A percentile compares a stretch with the other conserved stretches of the same genome.
These are phyloP conservation scores for Myathropa florea DNA, from an alignment of 2,888 invertebrate species.

Conservation along the genomic window DNA sequence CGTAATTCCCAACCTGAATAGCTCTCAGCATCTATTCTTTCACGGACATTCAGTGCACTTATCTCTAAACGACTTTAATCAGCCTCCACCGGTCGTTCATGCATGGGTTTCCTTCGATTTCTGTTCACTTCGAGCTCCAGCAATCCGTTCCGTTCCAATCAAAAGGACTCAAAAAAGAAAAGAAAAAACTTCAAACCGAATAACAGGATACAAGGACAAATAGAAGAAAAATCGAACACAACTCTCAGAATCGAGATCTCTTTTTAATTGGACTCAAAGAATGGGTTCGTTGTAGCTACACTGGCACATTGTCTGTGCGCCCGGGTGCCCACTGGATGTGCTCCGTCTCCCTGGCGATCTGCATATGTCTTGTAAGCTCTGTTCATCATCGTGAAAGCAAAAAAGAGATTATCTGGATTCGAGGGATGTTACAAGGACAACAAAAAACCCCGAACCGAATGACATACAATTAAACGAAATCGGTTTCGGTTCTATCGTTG, in stretches of 20 bases:
- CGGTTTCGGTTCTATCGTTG: conserved; percentile 31
- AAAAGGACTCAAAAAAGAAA: background rate
- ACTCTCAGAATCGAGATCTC: conserved; percentile 58
- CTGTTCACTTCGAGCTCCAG: background rate
- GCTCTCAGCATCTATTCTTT: background rate
- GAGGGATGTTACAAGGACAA: conserved; percentile 26
- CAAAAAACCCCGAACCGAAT: conserved; percentile 27
- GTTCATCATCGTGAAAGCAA: conserved; percentile 42
- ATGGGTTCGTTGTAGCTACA: conserved; percentile 39
- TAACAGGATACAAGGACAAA: background rate
- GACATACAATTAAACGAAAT: conserved; percentile 62
- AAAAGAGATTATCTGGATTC: conserved; percentile 64
- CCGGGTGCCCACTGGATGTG: conserved; percentile 31
- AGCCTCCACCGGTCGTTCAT: background rate
- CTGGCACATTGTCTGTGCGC: conserved; percentile 27
- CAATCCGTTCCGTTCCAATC: background rate
- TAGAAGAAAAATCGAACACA: background rate
- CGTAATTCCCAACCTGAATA: background rate
- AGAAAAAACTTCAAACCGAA: background rate
- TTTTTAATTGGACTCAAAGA: conserved; percentile 66
- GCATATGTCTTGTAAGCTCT: conserved; percentile 46
- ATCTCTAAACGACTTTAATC: conserved; percentile 4
- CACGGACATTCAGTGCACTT: background rate
- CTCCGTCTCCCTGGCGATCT: background rate
- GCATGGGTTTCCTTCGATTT: background rate